Evolutionary conservation across 2,113 vertebrate species (phyloP).

Genomic region (Bos javanicus): DNA sequence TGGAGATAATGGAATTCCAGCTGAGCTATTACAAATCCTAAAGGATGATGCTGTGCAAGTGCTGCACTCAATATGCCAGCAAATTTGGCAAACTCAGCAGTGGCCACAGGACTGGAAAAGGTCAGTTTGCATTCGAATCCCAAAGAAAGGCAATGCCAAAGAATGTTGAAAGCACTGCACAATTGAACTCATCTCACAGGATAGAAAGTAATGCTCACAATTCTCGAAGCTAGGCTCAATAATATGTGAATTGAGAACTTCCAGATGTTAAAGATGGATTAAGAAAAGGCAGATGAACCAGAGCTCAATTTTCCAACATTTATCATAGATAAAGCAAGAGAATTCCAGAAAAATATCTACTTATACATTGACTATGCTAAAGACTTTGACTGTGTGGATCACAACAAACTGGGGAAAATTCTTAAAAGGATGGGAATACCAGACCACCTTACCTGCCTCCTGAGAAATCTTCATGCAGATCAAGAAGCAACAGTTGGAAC

Average conservation of each 20-base stretch:
- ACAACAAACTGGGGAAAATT: background rate
- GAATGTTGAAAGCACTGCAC: background rate
- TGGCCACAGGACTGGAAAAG: background rate
- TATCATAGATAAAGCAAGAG: background rate
- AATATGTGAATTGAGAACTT: background rate
- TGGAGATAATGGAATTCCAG: background rate
- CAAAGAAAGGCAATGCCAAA: background rate
- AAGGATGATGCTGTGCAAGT: background rate
- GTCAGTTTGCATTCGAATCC: background rate
- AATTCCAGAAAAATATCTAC: background rate
- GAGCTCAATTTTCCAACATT: background rate
- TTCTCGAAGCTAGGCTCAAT: background rate
- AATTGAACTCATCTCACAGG: background rate
- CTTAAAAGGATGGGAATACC: background rate
- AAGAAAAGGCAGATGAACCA: background rate
- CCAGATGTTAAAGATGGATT: background rate
- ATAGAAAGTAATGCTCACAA: background rate
- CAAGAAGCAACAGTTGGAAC: background rate
- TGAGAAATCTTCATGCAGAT: background rate
- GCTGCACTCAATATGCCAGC: background rate
- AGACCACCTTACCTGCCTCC: background rate
- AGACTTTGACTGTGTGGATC: background rate
- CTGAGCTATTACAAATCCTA: background rate
- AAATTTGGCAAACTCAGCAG: background rate
- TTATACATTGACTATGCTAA: background rate